Percentiles rank a stretch among this genome's conserved stretches.
Conservation (phyloP, 2,113 vertebrate genomes). For the Corapipo altera region DNA sequence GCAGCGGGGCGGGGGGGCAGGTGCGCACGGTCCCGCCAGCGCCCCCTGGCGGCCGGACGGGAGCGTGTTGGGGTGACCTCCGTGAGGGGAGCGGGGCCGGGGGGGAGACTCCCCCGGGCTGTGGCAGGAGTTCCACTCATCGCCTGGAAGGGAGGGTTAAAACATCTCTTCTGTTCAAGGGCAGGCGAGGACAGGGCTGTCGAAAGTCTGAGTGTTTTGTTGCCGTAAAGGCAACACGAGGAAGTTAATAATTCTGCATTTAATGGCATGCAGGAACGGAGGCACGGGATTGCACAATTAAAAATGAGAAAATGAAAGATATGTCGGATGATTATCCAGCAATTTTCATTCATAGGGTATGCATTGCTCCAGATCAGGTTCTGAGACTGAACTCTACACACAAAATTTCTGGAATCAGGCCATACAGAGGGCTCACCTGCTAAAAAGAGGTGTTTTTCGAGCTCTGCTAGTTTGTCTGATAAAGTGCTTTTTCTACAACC, state of each 20-base stretch:
- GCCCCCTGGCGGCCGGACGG: neutral
- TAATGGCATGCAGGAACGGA: neutral
- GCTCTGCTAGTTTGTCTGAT: neutral
- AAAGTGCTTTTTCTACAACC: neutral
- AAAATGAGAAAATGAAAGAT: neutral
- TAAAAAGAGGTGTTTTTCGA: neutral
- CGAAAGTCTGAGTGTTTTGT: neutral
- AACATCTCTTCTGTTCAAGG: neutral
- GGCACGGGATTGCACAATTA: neutral
- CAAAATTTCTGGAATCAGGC: neutral
- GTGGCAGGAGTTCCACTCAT: fast-evolving
- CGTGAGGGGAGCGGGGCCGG: neutral
- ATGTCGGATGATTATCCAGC: neutral
- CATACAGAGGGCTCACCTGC: neutral
- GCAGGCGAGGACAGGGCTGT: neutral
- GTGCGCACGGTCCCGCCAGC: neutral
- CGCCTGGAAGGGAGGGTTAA: neutral
- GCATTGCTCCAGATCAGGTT: neutral
- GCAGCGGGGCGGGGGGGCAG: neutral
- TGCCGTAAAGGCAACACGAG: neutral
- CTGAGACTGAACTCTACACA: neutral
- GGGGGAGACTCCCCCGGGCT: fast-evolving
- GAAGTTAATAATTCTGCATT: neutral
- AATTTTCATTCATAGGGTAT: neutral
- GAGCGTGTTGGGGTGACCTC: neutral